These are phyloP conservation scores for Euura lappo DNA, from an alignment of 1,140 invertebrate species.

Conservation along the genomic window DNA sequence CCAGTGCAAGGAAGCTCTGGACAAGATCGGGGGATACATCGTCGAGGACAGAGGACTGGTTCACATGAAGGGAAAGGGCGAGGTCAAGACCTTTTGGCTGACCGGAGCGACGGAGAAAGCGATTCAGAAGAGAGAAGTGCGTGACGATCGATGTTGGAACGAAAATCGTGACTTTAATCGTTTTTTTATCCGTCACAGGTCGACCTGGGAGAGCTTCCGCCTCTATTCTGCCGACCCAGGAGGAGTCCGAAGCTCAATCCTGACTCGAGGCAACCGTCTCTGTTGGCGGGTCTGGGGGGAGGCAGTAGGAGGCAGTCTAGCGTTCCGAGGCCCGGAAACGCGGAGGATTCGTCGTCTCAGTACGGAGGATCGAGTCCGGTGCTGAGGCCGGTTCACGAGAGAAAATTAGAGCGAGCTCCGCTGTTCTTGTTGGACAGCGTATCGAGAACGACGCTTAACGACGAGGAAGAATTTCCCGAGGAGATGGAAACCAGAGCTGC, in stretches of 20 bases:
- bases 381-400: conserved; percentile 31
- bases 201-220: conserved; percentile 78
- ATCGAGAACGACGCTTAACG: conserved; percentile 60
- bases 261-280: conserved; percentile 72
- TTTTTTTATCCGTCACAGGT: conserved; percentile 59
- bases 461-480: conserved; percentile 52
- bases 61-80: conserved; percentile 90
- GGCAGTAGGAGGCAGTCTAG: conserved; percentile 65
- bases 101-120: conserved; percentile 81
- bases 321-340: conserved; percentile 52
- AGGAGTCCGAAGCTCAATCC: conserved; percentile 76
- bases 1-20: conserved; percentile 82
- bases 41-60: conserved; percentile 85
- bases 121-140: conserved; percentile 78
- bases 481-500: conserved; percentile 49
- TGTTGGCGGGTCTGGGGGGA: conserved; percentile 51
- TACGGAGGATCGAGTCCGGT: conserved; percentile 46
- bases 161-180: background rate
- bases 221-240: conserved; percentile 78
- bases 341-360: conserved; percentile 47
- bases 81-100: conserved; percentile 88
- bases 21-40: conserved; percentile 86
- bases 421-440: conserved; percentile 47
- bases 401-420: conserved; percentile 44
- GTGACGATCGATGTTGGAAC: conserved; percentile 8